A percentile compares a stretch with the other conserved stretches of the same genome.
Evolutionary conservation across 2,113 vertebrate genomes (phyloP).

Genomic region (Cyprinus carpio): DNA sequence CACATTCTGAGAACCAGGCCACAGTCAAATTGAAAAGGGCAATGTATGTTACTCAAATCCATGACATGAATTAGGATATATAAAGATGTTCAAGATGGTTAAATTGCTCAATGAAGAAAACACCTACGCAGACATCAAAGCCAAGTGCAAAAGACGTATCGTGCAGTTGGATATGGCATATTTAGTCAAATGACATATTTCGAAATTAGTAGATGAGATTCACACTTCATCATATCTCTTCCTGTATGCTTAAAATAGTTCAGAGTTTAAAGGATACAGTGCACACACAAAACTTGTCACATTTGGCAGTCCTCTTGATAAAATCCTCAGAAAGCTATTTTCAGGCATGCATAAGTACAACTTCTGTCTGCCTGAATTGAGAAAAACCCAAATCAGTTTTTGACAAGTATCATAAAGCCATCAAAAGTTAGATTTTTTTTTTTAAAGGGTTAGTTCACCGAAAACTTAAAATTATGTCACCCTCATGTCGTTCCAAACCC

Average conservation of each 20-base stretch:
- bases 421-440: too few relatives aligned
- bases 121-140: not conserved
- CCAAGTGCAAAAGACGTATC: not conserved
- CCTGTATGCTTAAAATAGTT: not conserved
- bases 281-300: not conserved
- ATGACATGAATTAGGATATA: not conserved
- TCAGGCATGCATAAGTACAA: not conserved
- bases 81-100: not conserved
- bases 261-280: not conserved
- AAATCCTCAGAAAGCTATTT: not conserved
- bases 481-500: too few relatives aligned
- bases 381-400: not conserved
- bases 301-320: not conserved
- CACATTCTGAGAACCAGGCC: not conserved
- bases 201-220: not conserved
- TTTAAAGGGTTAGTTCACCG: too few relatives aligned
- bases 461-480: too few relatives aligned
- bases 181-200: not conserved
- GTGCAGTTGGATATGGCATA: too few relatives aligned
- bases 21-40: not conserved
- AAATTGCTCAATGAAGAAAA: not conserved
- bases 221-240: not conserved
- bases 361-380: not conserved
- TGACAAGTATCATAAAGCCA: not conserved
- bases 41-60: not conserved